Conservation (phyloP, 2,113 vertebrate genomes). For the Egretta garzetta region DNA sequence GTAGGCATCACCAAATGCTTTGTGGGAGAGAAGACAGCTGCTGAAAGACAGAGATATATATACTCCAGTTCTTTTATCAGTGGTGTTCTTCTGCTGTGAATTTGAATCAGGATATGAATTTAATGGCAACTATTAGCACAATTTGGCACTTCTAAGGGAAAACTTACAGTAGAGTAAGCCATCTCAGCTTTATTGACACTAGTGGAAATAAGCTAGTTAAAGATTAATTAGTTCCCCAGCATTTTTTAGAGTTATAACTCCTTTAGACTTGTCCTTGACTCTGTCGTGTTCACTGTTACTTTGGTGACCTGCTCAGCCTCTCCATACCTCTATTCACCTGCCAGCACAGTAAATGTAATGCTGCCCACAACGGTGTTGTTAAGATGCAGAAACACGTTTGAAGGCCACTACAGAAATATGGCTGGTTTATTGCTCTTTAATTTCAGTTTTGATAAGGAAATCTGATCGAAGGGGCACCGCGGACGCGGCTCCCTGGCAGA, state of each 20-base stretch:
- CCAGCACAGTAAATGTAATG: neutral
- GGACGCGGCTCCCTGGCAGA: neutral
- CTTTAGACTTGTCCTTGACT: neutral
- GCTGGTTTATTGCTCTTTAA: fast-evolving
- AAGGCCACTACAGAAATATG: neutral
- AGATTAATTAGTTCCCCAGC: neutral
- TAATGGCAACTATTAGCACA: neutral
- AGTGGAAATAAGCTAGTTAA: neutral
- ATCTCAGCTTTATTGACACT: neutral
- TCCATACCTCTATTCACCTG: neutral
- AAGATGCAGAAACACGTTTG: neutral
- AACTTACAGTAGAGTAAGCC: neutral
- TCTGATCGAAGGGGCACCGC: neutral
- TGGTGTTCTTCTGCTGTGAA: neutral
- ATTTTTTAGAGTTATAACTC: neutral
- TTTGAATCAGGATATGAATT: neutral
- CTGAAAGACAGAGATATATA: neutral
- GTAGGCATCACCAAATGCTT: neutral
- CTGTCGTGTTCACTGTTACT: neutral
- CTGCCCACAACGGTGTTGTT: fast-evolving
- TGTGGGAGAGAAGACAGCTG: neutral
- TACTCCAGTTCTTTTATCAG: neutral
- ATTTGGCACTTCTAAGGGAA: neutral
- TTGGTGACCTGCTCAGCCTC: neutral
- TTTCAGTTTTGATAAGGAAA: neutral